Conservation (phyloP, 92 coral and sea anemone species). For the Epizoanthus rinbou region DNA sequence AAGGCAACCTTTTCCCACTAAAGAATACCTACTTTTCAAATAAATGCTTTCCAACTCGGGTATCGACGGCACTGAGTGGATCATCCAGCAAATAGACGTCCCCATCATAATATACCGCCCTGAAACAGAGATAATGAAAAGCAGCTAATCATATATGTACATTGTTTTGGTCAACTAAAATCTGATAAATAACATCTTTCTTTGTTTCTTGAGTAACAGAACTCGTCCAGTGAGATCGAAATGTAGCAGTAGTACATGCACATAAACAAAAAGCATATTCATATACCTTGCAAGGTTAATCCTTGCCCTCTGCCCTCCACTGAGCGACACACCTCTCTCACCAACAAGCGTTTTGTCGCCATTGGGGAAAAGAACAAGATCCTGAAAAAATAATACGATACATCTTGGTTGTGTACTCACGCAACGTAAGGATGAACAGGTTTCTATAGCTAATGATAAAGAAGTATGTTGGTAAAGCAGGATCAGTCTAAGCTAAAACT, state of each 20-base stretch:
- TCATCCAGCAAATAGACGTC: slow-evolving; percentile 79
- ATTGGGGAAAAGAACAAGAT: slow-evolving; percentile 63
- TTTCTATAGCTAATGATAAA: not conserved
- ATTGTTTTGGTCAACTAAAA: not conserved
- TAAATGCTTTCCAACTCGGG: slow-evolving; percentile 77
- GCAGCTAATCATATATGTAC: not conserved
- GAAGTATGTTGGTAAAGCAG: too few relatives aligned
- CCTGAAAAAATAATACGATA: slow-evolving; percentile 42
- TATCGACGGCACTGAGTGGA: slow-evolving; percentile 91
- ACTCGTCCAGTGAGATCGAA: not conserved
- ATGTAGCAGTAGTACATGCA: not conserved
- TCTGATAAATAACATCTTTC: too few relatives aligned
- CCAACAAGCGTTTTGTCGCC: slow-evolving; percentile 86
- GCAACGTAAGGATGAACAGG: not conserved
- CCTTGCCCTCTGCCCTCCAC: slow-evolving; percentile 94
- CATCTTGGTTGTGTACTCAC: not conserved
- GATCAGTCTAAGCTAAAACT: not conserved
- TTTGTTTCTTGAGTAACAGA: too few relatives aligned
- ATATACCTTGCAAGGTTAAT: slow-evolving; percentile 81
- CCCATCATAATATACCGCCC: slow-evolving; percentile 77
- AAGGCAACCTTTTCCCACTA: not conserved
- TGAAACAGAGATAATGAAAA: slow-evolving; percentile 14
- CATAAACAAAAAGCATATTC: too few relatives aligned
- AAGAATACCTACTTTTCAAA: slow-evolving; percentile 67
- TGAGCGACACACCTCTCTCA: slow-evolving; percentile 86